Conservation (phyloP, 2,113 vertebrate genomes). For the Ellobius talpinus region DNA sequence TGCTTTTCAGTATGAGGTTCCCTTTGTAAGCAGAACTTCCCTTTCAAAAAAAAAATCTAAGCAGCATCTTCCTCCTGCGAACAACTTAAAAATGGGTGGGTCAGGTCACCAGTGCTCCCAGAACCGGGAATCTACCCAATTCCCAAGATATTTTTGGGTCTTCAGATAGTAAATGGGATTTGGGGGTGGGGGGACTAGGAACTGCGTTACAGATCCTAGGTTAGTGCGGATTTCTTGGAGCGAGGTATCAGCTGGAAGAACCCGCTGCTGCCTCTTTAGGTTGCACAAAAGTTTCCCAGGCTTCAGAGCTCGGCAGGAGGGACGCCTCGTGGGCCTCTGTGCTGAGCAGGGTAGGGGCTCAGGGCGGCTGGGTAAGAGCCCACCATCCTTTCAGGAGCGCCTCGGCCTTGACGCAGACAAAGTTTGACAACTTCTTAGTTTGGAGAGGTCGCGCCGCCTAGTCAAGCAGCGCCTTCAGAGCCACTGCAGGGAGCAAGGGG, state of each 20-base stretch:
- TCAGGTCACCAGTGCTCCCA: no score
- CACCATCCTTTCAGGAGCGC: neutral
- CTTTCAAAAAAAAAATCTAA: conserved; percentile 31
- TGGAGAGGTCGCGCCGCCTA: conserved; percentile 87
- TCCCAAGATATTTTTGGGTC: neutral
- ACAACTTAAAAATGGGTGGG: neutral
- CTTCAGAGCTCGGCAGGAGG: conserved; percentile 25
- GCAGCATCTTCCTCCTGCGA: conserved; percentile 11
- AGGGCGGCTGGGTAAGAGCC: neutral
- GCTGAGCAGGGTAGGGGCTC: neutral
- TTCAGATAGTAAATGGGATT: neutral
- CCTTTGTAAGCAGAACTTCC: conserved; percentile 46
- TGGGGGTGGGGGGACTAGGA: neutral
- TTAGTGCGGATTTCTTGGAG: conserved; percentile 57
- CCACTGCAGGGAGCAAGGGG: neutral
- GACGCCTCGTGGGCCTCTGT: neutral
- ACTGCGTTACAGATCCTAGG: neutral
- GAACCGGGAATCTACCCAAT: neutral
- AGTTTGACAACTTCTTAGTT: conserved; percentile 97
- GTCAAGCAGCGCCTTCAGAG: conserved; percentile 82
- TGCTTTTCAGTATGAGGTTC: neutral
- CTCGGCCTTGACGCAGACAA: conserved; percentile 89
- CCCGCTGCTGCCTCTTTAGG: neutral
- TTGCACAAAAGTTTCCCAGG: conserved; percentile 37
- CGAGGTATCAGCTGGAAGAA: conserved; percentile 8